Evolutionary conservation across 2,888 invertebrate species (phyloP), one percentile per base, ranked within the genome.

Genomic region (Liodrosophila aerea): DNA sequence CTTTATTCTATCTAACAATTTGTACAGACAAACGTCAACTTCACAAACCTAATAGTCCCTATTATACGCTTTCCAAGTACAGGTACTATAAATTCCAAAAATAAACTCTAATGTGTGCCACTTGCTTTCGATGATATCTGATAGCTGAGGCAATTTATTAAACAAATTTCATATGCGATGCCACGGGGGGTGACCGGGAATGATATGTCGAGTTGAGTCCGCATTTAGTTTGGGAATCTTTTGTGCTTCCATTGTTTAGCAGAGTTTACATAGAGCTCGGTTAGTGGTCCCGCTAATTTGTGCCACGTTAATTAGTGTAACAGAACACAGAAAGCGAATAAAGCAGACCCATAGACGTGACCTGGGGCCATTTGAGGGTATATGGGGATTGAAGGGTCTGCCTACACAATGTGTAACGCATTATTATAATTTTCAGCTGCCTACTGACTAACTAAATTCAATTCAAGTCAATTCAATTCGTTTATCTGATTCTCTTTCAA

Each of bases 401-500:
- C 81, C 75, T 72, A 76, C 76, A 64, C 81, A 80, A 73, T 61
- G 41, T 73, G 70, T 64, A 76, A 66, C 77, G 70, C 73, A 64
- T 78, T 74, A 74, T 65, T 57, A 71, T 77, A 70, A 63, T 70
- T 58, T 50, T 50, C 44, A 52, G 40, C 51, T 61, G 71, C 67
- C 72, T 63, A 51, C 50, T 37, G 22, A 54, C 50, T 60, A 69
- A 69, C 63, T 60, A 56, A 53, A 52, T 29, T 52, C 29, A 68
- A 63, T 56, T 60, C 36, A 61, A 73, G 63, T 65, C 63, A 67
- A 71, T 75, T 74, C 60, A 81, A 62, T 76, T 66, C 69, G 81
- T 73, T 80, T 76, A 76, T 76, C 70, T 81, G 74, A 76, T 76
- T 81, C 64, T 62, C 59, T 62, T 60, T 76, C 64, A 64, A 80